A percentile compares a stretch with the other conserved stretches of the same genome.
phyloP scores from a whole-genome alignment of 2,113 vertebrate species.

The Phrynosoma blainvillii region DNA sequence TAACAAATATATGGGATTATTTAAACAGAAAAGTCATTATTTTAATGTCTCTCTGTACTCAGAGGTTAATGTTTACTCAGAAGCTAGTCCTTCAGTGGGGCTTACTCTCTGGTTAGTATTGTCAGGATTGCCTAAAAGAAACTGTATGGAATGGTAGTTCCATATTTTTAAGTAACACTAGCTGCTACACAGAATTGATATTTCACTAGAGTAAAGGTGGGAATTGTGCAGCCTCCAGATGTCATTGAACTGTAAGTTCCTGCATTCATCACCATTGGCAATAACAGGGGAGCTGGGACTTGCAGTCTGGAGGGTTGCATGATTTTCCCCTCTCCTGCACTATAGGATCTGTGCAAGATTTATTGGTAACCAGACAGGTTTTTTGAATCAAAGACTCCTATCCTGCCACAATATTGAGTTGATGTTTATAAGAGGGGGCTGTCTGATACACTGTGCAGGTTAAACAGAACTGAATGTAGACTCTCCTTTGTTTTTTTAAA shows the following conservation, averaged over 20 bases:
- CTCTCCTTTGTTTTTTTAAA: neutral
- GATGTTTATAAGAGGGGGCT: neutral
- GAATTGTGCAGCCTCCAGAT: neutral
- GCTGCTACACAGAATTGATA: slow-evolving; percentile 19
- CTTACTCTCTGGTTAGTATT: neutral
- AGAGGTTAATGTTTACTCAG: neutral
- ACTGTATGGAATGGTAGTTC: slow-evolving; percentile 5
- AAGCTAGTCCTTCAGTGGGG: neutral
- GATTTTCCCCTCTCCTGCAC: too few relatives aligned
- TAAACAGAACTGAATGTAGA: neutral
- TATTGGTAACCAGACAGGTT: neutral
- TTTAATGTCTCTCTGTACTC: neutral
- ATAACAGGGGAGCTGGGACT: too few relatives aligned
- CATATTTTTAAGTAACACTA: slow-evolving; percentile 25
- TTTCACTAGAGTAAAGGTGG: too few relatives aligned
- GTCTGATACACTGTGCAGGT: neutral
- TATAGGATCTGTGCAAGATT: slow-evolving; percentile 14
- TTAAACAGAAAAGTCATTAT: neutral
- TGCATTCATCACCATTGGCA: neutral
- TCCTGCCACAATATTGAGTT: neutral
- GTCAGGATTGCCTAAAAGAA: slow-evolving; percentile 10
- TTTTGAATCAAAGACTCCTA: neutral
- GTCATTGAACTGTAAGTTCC: neutral
- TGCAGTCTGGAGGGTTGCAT: too few relatives aligned
- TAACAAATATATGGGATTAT: slow-evolving; percentile 8